These are phyloP conservation scores for Epinephelus coioides DNA, from an alignment of 2,797 vertebrate genomes.

Conservation along the genomic window DNA sequence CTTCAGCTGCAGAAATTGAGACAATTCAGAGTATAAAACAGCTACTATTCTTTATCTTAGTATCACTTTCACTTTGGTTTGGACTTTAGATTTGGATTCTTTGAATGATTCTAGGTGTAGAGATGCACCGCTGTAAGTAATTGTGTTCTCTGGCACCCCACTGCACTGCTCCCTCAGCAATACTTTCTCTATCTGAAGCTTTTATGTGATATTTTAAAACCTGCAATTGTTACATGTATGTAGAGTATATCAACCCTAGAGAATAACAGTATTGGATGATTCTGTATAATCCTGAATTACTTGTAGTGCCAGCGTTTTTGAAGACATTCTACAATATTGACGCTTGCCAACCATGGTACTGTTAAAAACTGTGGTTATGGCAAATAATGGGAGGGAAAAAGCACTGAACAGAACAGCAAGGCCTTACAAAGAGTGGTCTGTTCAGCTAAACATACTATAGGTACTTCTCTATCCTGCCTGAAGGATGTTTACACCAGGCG, in stretches of 20 bases:
- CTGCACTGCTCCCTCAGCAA: not conserved
- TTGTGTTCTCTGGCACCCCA: conserved; percentile 3
- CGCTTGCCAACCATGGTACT: not conserved
- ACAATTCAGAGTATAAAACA: not conserved
- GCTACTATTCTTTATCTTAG: not conserved
- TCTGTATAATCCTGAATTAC: not conserved
- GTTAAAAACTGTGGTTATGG: no score
- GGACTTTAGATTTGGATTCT: not conserved
- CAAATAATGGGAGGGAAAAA: no score
- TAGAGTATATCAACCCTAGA: not conserved
- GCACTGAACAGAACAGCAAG: no score
- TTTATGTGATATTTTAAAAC: not conserved
- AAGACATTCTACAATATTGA: not conserved
- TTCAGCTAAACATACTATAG: no score
- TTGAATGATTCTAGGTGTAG: conserved; percentile 14
- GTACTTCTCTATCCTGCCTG: no score
- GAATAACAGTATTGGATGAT: no score
- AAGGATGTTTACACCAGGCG: no score
- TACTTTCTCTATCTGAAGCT: not conserved
- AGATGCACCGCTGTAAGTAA: conserved; percentile 24
- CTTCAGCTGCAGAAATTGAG: not conserved
- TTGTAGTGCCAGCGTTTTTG: no score
- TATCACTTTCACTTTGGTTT: not conserved
- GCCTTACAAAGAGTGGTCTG: no score
- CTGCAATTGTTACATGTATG: not conserved